These are phyloP conservation scores for Amyelois transitella DNA, from an alignment of 1,140 invertebrate species.

Conservation along the genomic window DNA sequence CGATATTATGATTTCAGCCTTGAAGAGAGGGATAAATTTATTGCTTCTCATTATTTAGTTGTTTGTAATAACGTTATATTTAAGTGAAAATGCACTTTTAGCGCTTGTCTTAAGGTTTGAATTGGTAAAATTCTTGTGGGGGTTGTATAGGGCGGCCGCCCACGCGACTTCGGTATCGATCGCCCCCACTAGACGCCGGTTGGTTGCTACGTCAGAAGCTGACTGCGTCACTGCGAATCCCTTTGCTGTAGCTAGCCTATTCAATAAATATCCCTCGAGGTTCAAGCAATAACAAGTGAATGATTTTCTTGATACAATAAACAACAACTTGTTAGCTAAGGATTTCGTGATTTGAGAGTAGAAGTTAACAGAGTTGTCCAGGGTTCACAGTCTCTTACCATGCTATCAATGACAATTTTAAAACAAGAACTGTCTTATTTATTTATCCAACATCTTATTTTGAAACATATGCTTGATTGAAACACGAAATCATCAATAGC, in stretches of 20 bases:
- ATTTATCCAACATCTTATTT: too few species aligned
- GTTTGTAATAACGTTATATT: not conserved
- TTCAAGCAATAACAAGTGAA: not conserved
- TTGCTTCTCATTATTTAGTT: not conserved
- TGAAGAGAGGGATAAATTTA: not conserved
- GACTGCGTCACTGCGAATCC: slow-evolving; percentile 53
- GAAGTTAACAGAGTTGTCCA: not conserved
- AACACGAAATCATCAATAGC: too few species aligned
- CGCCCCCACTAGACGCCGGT: slow-evolving; percentile 34
- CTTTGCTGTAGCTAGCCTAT: slow-evolving; percentile 13
- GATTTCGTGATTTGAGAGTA: not conserved
- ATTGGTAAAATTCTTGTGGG: not conserved
- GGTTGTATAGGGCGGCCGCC: slow-evolving; percentile 38
- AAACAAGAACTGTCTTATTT: not conserved
- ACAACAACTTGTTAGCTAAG: not conserved
- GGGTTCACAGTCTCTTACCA: too few species aligned
- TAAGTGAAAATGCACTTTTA: not conserved
- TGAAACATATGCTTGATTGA: too few species aligned
- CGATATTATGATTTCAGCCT: not conserved
- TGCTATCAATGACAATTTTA: not conserved
- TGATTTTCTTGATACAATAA: slow-evolving; percentile 1
- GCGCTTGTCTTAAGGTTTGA: not conserved
- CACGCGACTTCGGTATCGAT: slow-evolving; percentile 52
- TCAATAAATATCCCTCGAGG: slow-evolving; percentile 15
- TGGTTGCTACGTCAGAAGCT: slow-evolving; percentile 38